A percentile compares a stretch with the other conserved stretches of the same genome.
phyloP scores from a whole-genome alignment of 2,797 vertebrate species.

The Delichon dasypus region DNA sequence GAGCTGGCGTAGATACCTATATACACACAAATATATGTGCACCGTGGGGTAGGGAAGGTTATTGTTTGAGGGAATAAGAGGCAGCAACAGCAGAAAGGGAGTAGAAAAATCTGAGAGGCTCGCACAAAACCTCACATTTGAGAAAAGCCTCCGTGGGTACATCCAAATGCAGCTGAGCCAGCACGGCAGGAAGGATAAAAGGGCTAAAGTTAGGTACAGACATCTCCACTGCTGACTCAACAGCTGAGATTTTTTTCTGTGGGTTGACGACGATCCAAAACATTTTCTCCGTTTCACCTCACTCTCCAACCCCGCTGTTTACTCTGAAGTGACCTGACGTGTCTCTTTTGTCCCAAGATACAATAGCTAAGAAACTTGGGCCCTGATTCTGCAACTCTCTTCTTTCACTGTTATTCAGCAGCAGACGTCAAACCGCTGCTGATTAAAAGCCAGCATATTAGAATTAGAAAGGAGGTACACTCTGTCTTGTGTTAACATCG shows the following conservation, averaged over 20 bases:
- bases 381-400: background rate
- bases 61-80: background rate
- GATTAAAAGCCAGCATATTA: background rate
- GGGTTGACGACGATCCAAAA: conserved; percentile 18
- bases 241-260: background rate
- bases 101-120: background rate
- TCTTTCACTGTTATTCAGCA: conserved; percentile 5
- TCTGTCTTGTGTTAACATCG: background rate
- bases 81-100: background rate
- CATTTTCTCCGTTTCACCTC: conserved; percentile 33
- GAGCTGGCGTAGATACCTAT: background rate
- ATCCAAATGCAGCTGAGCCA: background rate
- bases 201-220: background rate
- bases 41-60: background rate
- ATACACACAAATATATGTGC: fast-evolving
- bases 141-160: background rate
- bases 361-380: conserved; percentile 14
- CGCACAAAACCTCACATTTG: background rate
- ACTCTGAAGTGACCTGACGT: conserved; percentile 5
- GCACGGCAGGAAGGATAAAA: background rate
- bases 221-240: conserved; percentile 3
- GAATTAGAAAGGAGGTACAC: conserved; percentile 11
- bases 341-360: conserved; percentile 22
- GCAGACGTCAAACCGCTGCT: background rate
- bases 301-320: conserved; percentile 27